Percentiles rank a stretch among this genome's conserved stretches.
phyloP scores from a whole-genome alignment of 2,888 invertebrate genomes.

The Lamproptera curius region DNA sequence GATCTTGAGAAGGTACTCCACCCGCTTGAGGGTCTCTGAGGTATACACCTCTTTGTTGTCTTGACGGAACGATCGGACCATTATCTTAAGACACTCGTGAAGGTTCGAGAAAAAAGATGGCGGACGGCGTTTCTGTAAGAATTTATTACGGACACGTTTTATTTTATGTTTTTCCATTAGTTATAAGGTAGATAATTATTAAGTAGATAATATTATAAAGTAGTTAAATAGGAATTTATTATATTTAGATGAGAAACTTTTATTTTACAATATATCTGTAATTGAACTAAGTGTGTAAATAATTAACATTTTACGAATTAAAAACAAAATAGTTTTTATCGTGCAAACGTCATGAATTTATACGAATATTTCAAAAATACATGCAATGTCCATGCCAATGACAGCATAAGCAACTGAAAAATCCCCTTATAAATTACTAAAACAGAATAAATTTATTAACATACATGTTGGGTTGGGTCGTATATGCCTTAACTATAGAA shows the following conservation, averaged over 20 bases:
- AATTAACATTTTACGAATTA: neutral
- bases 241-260: neutral
- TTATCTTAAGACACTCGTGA: conserved; percentile 89
- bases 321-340: neutral
- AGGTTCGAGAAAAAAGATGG: conserved; percentile 95
- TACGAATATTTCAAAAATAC: neutral
- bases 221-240: neutral
- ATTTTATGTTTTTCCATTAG: neutral
- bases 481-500: neutral
- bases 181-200: neutral
- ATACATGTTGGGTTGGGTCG: neutral
- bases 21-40: conserved; percentile 81
- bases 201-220: neutral
- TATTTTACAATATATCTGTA: neutral
- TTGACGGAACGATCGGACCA: conserved; percentile 93
- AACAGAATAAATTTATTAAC: neutral
- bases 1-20: conserved; percentile 85
- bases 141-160: neutral
- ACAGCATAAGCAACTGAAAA: neutral
- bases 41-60: conserved; percentile 75
- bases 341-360: neutral
- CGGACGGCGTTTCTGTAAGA: conserved; percentile 88
- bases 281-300: neutral
- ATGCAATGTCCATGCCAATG: neutral
- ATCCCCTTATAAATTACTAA: neutral